These are phyloP conservation scores for Acanthoscelides obtectus DNA, from an alignment of 2,888 invertebrate species.

Conservation along the genomic window DNA sequence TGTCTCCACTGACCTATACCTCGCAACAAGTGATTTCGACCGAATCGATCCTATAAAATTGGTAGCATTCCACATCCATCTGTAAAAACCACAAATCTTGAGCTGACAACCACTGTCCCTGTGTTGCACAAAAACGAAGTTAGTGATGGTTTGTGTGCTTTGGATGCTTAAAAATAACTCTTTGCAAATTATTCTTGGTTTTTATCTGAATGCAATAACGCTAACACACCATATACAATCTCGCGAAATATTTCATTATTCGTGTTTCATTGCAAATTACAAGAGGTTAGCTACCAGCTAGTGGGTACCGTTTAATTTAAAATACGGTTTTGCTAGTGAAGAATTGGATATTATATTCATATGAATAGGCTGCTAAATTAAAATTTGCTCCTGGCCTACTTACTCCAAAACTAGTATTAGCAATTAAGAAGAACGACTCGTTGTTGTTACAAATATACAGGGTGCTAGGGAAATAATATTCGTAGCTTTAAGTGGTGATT, in stretches of 20 bases:
- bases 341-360: too few relatives aligned
- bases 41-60: background rate
- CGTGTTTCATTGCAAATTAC: background rate
- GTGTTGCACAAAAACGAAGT: background rate
- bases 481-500: too few relatives aligned
- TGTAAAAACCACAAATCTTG: background rate
- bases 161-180: background rate
- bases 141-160: background rate
- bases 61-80: background rate
- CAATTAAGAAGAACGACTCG: too few relatives aligned
- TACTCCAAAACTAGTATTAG: too few relatives aligned
- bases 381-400: too few relatives aligned
- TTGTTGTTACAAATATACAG: too few relatives aligned
- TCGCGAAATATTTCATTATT: background rate
- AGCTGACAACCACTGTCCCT: background rate
- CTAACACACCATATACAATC: background rate
- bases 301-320: background rate
- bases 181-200: background rate
- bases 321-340: background rate
- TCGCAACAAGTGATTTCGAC: background rate
- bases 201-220: background rate
- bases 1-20: background rate
- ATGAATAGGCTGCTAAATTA: too few relatives aligned
- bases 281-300: background rate
- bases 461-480: too few relatives aligned